A percentile compares a stretch with the other conserved stretches of the same genome.
Evolutionary conservation across 2,888 invertebrate genomes (phyloP).

Genomic region (Cryptus armator): DNA sequence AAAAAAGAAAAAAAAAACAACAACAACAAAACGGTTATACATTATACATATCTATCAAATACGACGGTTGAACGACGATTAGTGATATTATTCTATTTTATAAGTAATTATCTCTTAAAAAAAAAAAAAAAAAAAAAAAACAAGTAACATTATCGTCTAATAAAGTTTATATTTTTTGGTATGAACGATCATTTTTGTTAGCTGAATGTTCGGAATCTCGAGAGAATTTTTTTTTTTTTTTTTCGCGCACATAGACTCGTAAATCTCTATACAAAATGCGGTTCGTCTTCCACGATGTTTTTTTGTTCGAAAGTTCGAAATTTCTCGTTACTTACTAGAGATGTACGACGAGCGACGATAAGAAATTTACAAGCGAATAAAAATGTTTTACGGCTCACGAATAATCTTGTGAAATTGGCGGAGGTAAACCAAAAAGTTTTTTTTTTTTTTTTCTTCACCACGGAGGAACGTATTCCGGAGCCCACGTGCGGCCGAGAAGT

Average conservation of each 20-base stretch:
- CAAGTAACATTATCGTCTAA: conserved; percentile 76
- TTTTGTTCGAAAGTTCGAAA: neutral
- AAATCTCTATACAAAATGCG: conserved; percentile 12
- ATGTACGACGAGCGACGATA: conserved; percentile 19
- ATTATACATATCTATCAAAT: conserved; percentile 80
- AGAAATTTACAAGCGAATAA: conserved; percentile 39
- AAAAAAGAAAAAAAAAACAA: conserved; percentile 46
- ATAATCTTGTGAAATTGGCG: conserved; percentile 16
- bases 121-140: conserved; percentile 67
- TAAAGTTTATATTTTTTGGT: conserved; percentile 84
- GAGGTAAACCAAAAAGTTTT: neutral
- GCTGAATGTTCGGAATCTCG: conserved; percentile 48
- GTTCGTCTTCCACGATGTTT: conserved; percentile 47
- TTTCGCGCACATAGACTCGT: conserved; percentile 10
- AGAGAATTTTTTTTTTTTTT: conserved; percentile 6
- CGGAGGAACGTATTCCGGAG: conserved; percentile 82
- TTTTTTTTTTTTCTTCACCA: conserved; percentile 77
- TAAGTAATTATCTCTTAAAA: conserved; percentile 73
- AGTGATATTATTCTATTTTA: conserved; percentile 82
- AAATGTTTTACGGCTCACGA: conserved; percentile 13
- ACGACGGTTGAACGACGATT: conserved; percentile 77
- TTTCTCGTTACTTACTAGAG: neutral
- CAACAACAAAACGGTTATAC: conserved; percentile 46
- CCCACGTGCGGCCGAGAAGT: conserved; percentile 81
- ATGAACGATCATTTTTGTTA: conserved; percentile 72